Evolutionary conservation across 2,797 vertebrate species (phyloP).

Genomic region (Tangara arthus): DNA sequence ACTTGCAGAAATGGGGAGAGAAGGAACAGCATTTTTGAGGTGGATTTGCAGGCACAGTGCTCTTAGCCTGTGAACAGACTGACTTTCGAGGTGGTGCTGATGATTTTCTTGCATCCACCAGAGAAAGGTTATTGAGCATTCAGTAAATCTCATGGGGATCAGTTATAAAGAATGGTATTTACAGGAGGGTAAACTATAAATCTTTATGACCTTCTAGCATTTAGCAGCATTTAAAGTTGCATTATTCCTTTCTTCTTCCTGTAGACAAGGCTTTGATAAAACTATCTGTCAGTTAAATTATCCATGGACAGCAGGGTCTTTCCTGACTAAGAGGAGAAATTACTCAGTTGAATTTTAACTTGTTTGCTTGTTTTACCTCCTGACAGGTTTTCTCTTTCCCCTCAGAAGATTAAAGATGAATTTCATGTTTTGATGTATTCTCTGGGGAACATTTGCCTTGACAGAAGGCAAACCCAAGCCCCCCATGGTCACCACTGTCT

Average conservation of each 20-base stretch:
- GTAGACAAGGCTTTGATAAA: constrained; percentile 61
- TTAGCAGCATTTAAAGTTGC: constrained; percentile 63
- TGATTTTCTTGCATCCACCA: constrained; percentile 49
- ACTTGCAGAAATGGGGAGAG: not conserved
- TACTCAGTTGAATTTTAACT: not conserved
- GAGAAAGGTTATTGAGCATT: constrained; percentile 65
- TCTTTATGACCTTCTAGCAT: constrained; percentile 68
- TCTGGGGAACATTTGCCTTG: not conserved
- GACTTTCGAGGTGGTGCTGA: not conserved
- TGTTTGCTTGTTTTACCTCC: constrained; percentile 24
- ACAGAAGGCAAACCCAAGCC: not conserved
- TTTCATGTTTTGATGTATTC: not conserved
- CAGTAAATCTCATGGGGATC: constrained; percentile 51
- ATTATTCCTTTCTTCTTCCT: constrained; percentile 53
- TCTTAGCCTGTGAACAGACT: constrained; percentile 29
- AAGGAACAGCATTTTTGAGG: not conserved
- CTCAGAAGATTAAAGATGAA: constrained; percentile 2
- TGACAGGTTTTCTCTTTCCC: not conserved
- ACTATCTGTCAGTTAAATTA: constrained; percentile 62
- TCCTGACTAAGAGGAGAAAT: constrained; percentile 4
- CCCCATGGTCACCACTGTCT: not conserved
- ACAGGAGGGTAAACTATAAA: constrained; percentile 61
- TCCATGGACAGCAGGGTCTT: not conserved
- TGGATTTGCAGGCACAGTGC: constrained; percentile 5
- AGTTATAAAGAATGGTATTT: constrained; percentile 68